Conservation (phyloP, 2,888 invertebrate species). For the Merodon equestris region DNA sequence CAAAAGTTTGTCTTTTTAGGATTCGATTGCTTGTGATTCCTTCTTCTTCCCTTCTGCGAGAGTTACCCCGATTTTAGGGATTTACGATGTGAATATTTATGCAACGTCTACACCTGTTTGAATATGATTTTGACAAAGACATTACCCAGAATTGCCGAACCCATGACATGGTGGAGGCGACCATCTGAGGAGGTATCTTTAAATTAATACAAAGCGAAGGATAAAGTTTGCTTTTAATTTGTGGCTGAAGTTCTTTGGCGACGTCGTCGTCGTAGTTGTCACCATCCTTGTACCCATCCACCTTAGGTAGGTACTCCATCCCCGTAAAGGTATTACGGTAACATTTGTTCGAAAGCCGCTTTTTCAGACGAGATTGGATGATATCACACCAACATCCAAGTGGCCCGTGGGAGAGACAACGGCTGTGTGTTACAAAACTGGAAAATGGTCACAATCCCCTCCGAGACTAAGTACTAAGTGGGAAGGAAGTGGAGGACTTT, state of each 20-base stretch:
- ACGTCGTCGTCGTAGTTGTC: slow-evolving; percentile 28
- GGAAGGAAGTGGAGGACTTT: no score
- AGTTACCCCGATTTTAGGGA: slow-evolving; percentile 22
- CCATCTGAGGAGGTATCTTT: slow-evolving; percentile 64
- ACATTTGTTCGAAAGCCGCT: slow-evolving; percentile 67
- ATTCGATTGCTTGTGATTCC: slow-evolving; percentile 59
- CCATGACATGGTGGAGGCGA: background rate
- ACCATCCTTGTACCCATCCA: slow-evolving; percentile 14
- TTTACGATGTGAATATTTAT: slow-evolving; percentile 70
- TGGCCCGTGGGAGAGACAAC: slow-evolving; percentile 49
- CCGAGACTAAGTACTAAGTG: slow-evolving; percentile 18
- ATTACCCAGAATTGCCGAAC: background rate
- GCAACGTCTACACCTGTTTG: slow-evolving; percentile 71
- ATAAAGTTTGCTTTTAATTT: slow-evolving; percentile 73
- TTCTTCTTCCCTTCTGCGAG: slow-evolving; percentile 23
- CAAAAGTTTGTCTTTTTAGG: slow-evolving; percentile 63
- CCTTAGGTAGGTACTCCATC: no score
- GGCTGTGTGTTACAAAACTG: slow-evolving; percentile 45
- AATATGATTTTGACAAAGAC: slow-evolving; percentile 54
- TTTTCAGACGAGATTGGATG: slow-evolving; percentile 32
- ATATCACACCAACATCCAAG: slow-evolving; percentile 13
- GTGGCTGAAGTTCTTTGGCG: slow-evolving; percentile 64
- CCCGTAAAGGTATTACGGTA: slow-evolving; percentile 53
- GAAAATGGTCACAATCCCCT: slow-evolving; percentile 63
- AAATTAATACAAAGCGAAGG: slow-evolving; percentile 73